Conservation (phyloP, 2,113 vertebrate genomes). For the Macaca mulatta region DNA sequence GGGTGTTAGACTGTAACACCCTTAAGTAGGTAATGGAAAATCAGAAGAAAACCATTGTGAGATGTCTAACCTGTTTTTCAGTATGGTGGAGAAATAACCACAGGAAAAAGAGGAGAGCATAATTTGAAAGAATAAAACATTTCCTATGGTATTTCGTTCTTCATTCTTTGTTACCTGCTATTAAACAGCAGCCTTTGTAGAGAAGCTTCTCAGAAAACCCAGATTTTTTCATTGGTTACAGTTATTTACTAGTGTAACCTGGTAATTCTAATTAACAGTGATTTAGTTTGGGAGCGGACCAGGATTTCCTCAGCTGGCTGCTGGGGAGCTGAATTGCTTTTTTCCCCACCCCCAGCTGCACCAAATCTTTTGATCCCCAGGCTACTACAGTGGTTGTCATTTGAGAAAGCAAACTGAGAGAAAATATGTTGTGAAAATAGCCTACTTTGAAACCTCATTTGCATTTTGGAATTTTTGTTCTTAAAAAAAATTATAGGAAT, state of each 20-base stretch:
- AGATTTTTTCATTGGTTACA: slow-evolving; percentile 73
- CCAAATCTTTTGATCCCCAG: slow-evolving; percentile 80
- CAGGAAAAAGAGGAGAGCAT: slow-evolving; percentile 3
- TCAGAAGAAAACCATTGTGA: slow-evolving; percentile 31
- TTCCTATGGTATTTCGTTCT: slow-evolving; percentile 35
- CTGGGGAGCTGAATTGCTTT: slow-evolving; percentile 83
- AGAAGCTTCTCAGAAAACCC: slow-evolving; percentile 60
- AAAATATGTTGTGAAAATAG: slow-evolving; percentile 68
- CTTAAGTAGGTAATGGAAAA: slow-evolving; percentile 14
- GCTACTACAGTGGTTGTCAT: slow-evolving; percentile 82
- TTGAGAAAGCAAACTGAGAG: slow-evolving; percentile 81
- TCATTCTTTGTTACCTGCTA: background rate
- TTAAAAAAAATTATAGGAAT: slow-evolving; percentile 20
- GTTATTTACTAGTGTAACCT: slow-evolving; percentile 80
- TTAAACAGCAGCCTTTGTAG: slow-evolving; percentile 19
- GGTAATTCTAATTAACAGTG: slow-evolving; percentile 85
- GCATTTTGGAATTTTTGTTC: slow-evolving; percentile 56
- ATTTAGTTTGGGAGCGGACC: slow-evolving; percentile 83
- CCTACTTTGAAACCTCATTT: slow-evolving; percentile 58
- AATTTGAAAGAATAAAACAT: slow-evolving; percentile 54
- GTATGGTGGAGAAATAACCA: slow-evolving; percentile 49
- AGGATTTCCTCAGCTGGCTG: slow-evolving; percentile 82
- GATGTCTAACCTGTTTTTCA: slow-evolving; percentile 1
- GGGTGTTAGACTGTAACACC: background rate
- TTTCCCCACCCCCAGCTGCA: slow-evolving; percentile 83